Evolutionary conservation across 2,888 invertebrate genomes (phyloP).

Genomic region (Cheilosia grossa): DNA sequence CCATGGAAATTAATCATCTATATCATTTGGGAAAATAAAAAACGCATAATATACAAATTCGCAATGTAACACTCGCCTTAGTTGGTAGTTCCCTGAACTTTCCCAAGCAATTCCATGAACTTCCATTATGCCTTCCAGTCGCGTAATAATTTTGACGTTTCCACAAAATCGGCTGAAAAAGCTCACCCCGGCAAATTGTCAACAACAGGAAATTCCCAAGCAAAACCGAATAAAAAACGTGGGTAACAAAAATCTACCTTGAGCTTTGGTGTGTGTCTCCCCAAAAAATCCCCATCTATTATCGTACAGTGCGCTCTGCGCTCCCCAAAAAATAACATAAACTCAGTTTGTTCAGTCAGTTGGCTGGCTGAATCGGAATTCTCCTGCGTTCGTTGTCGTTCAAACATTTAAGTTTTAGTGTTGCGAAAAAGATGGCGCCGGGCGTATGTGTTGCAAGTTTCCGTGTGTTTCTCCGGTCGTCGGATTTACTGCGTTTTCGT

Average conservation of each 20-base stretch:
- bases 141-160: conserved; percentile 43
- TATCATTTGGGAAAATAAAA: no score
- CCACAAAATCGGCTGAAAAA: conserved; percentile 28
- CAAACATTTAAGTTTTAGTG: conserved; percentile 65
- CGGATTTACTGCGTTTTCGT: conserved; percentile 85
- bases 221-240: conserved; percentile 24
- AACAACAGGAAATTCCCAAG: conserved; percentile 52
- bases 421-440: conserved; percentile 85
- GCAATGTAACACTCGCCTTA: conserved; percentile 8
- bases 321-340: conserved; percentile 53
- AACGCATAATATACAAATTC: no score
- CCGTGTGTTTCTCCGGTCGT: conserved; percentile 85
- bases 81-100: not conserved
- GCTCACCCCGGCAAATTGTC: conserved; percentile 66
- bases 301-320: conserved; percentile 49
- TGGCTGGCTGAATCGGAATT: conserved; percentile 57
- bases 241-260: conserved; percentile 27
- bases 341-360: conserved; percentile 57
- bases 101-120: conserved; percentile 3
- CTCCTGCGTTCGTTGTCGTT: conserved; percentile 41
- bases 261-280: conserved; percentile 56
- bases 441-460: conserved; percentile 86
- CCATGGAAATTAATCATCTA: no score
- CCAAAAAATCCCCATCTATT: conserved; percentile 32
- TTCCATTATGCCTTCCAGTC: not conserved